These are phyloP conservation scores for Myotis davidii DNA, from an alignment of 2,113 vertebrate genomes.

Conservation along the genomic window DNA sequence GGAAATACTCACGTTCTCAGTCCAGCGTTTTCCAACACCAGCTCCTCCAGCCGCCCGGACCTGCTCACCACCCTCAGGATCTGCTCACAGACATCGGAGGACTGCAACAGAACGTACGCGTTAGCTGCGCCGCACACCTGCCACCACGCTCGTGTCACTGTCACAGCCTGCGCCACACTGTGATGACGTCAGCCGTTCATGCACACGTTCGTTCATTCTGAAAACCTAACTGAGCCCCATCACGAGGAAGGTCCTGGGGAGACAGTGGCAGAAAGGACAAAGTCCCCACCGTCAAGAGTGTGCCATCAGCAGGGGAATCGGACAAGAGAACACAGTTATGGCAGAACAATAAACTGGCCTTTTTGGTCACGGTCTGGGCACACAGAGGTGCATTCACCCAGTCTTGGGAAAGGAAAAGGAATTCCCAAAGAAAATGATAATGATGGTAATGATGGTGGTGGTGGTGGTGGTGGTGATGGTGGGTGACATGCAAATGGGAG, in stretches of 20 bases:
- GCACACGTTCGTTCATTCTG: neutral
- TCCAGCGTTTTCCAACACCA: slow-evolving; percentile 96
- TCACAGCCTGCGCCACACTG: neutral
- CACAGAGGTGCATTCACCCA: fast-evolving
- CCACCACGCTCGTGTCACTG: neutral
- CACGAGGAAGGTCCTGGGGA: neutral
- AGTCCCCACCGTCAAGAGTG: neutral
- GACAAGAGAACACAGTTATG: neutral
- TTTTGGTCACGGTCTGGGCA: neutral
- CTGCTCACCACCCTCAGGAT: slow-evolving; percentile 94
- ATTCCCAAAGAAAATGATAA: neutral
- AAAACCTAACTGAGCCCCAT: neutral
- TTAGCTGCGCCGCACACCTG: neutral
- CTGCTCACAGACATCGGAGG: slow-evolving; percentile 96
- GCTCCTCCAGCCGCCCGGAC: slow-evolving; percentile 93
- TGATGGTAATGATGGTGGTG: neutral
- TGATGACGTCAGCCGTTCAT: neutral
- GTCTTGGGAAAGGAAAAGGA: neutral
- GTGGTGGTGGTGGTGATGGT: too few species aligned
- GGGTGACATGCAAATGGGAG: neutral
- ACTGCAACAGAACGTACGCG: slow-evolving; percentile 83
- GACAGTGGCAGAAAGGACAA: neutral
- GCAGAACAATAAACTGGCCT: neutral
- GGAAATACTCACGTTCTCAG: slow-evolving; percentile 92
- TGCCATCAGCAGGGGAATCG: neutral